Conservation (phyloP, 2,113 vertebrate species). For the Guaruba guarouba region DNA sequence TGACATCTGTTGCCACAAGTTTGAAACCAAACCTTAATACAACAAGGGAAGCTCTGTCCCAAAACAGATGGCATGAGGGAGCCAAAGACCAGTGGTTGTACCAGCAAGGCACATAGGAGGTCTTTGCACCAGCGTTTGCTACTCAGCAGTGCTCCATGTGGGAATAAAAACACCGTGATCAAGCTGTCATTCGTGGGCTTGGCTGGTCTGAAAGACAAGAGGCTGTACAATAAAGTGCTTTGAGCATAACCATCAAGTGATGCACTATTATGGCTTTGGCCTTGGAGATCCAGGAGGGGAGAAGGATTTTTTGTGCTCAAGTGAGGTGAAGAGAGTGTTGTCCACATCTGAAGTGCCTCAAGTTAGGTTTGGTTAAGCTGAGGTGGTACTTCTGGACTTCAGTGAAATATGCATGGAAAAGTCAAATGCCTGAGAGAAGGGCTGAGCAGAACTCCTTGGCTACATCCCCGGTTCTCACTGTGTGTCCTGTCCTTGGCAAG, state of each 20-base stretch:
- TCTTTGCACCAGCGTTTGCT: neutral
- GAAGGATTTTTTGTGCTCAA: neutral
- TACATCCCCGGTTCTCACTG: neutral
- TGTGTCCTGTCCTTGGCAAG: slow-evolving; percentile 54
- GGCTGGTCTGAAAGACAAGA: neutral
- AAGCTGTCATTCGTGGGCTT: neutral
- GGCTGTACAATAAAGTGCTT: neutral
- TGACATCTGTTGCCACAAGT: neutral
- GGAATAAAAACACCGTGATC: neutral
- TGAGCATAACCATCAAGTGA: neutral
- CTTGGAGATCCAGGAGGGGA: neutral
- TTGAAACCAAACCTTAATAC: neutral
- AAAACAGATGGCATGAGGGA: neutral
- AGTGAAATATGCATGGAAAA: neutral
- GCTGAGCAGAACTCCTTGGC: slow-evolving; percentile 33
- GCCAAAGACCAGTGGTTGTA: neutral
- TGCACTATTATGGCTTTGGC: neutral
- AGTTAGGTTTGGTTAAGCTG: neutral
- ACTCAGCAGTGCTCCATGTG: rapidly evolving
- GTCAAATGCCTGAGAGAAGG: neutral
- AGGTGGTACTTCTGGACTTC: neutral
- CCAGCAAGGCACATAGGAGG: neutral
- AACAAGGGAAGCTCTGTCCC: neutral
- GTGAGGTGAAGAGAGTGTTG: neutral
- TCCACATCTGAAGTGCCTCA: neutral